Percentiles rank a stretch among this genome's conserved stretches.
phyloP scores from a whole-genome alignment of 2,888 invertebrate species.

The Scaptodrosophila latifasciaeformis region DNA sequence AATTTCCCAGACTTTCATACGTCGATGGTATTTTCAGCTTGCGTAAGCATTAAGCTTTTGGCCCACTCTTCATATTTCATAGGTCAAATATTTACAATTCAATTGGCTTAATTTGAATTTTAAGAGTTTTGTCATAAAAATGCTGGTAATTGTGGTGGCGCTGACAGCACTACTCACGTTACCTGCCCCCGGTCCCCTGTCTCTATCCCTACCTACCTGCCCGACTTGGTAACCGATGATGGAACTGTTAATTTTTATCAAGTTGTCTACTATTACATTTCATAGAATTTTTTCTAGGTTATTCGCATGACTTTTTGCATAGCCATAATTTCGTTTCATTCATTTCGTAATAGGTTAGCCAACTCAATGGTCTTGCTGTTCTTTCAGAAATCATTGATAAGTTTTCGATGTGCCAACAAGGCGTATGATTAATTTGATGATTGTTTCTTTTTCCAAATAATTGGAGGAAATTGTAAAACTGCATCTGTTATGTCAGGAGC shows the following conservation, averaged over 20 bases:
- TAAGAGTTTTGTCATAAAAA: not conserved
- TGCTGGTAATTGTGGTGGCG: constrained; percentile 6
- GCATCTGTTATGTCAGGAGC: no score
- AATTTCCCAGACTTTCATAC: constrained; percentile 37
- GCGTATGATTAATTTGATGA: constrained; percentile 27
- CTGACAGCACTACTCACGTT: constrained; percentile 2
- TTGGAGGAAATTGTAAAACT: no score
- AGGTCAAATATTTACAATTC: constrained; percentile 40
- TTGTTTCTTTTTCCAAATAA: no score
- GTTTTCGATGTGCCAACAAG: constrained; percentile 21
- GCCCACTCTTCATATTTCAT: constrained; percentile 41
- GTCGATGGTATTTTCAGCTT: constrained; percentile 11
- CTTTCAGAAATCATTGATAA: no score
- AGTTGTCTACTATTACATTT: not conserved
- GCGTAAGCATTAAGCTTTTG: constrained; percentile 26
- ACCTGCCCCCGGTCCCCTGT: not conserved
- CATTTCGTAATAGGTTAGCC: constrained; percentile 21
- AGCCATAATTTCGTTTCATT: constrained; percentile 6
- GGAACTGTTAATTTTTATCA: not conserved
- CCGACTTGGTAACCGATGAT: no score
- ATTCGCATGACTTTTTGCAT: constrained; percentile 10
- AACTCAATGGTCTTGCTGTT: constrained; percentile 21
- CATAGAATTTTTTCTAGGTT: constrained; percentile 9
- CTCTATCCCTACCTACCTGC: no score
- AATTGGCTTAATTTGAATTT: not conserved